Evolutionary conservation across 2,888 invertebrate species (phyloP).

Genomic region (Masnerella sp.): DNA sequence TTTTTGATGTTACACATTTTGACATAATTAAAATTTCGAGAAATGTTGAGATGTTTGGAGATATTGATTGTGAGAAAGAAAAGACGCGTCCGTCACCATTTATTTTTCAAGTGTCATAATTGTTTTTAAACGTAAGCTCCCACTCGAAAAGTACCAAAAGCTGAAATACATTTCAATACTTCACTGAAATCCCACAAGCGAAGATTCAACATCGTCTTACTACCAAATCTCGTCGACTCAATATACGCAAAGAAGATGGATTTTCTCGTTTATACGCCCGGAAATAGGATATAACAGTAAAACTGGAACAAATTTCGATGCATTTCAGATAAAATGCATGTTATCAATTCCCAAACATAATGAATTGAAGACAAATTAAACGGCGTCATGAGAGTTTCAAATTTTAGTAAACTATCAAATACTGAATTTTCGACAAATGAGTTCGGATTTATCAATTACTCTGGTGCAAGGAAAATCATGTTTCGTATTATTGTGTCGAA

Average conservation of each 20-base stretch:
- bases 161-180: constrained; percentile 25
- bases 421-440: too few species aligned
- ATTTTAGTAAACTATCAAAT: too few species aligned
- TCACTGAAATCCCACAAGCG: constrained; percentile 6
- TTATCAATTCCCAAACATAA: constrained; percentile 1
- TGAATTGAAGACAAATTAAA: not conserved
- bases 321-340: constrained; percentile 3
- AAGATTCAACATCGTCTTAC: constrained; percentile 34
- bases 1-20: too few species aligned
- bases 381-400: too few species aligned
- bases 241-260: constrained; percentile 23
- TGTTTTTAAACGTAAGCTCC: constrained; percentile 10
- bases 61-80: constrained; percentile 2
- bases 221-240: constrained; percentile 29
- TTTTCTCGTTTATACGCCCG: constrained; percentile 14
- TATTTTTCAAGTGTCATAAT: constrained; percentile 27
- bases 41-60: not conserved
- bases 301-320: constrained; percentile 9
- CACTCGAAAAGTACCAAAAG: constrained; percentile 21
- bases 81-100: too few species aligned
- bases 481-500: too few species aligned
- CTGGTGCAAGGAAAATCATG: too few species aligned
- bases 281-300: constrained; percentile 12
- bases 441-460: too few species aligned
- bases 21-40: too few species aligned